Evolutionary conservation across 2,797 vertebrate species (phyloP).

Genomic region (Triplophysa bombifrons): DNA sequence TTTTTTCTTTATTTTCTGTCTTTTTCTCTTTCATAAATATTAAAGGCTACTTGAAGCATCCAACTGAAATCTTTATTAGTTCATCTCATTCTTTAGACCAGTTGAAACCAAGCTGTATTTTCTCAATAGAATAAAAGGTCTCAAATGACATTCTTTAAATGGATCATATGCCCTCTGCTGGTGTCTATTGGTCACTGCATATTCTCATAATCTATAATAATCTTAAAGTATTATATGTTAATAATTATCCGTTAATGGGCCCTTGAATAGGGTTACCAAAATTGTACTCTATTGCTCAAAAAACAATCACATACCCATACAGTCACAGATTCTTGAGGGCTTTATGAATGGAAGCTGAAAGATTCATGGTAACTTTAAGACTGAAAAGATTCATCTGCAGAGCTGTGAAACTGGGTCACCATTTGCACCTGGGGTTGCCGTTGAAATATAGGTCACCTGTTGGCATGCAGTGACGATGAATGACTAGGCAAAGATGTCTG

Average conservation of each 20-base stretch:
- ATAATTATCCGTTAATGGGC: no score
- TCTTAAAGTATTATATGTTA: no score
- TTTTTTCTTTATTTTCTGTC: no score
- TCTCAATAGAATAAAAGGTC: neutral
- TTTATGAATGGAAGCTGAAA: constrained; percentile 10
- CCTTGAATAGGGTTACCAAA: no score
- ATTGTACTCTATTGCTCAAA: no score
- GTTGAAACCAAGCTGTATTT: neutral
- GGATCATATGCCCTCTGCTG: constrained; percentile 35
- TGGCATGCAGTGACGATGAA: constrained; percentile 8
- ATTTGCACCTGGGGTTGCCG: constrained; percentile 17
- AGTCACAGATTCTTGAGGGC: neutral
- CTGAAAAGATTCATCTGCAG: constrained; percentile 21
- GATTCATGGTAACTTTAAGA: constrained; percentile 33
- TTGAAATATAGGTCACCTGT: constrained; percentile 41
- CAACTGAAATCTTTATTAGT: neutral
- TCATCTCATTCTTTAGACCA: neutral
- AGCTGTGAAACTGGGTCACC: constrained; percentile 48
- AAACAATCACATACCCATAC: no score
- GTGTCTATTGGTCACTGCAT: constrained; percentile 3
- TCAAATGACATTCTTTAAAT: neutral
- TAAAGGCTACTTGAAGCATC: no score
- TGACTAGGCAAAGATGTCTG: constrained; percentile 19
- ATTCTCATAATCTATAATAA: neutral
- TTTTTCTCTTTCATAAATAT: no score